Base-by-base conservation (phyloP, 2,113 vertebrate genomes). In the Toxotes chatareus region DNA sequence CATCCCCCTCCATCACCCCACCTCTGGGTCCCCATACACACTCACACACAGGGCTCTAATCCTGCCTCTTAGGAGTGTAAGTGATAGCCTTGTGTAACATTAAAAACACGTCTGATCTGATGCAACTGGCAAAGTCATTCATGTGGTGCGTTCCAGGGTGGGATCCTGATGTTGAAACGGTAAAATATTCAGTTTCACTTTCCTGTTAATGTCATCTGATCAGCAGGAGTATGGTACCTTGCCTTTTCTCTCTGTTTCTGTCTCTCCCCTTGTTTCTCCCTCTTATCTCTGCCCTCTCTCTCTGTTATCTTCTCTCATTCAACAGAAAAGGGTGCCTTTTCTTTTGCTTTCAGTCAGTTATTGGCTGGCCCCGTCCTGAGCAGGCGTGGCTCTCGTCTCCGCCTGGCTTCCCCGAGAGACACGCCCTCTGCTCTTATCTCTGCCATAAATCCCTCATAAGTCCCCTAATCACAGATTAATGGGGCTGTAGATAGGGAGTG, bases 391-490 rank as follows among this genome's bases (percentile, higher is more conserved):
- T 87, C 55, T 83, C 40, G 80, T 76, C 86, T 84, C 69, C 4
- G 76, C 78, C 84, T 67, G 76, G 64, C 84, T 80, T 46, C 85
- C 91, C 85, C 66, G 0, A 61, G 88, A 87, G 90, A 90, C 90
- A 84, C 90, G 76, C 90, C 91, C 90, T 82, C 82, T 86, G 82
- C 86, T 88, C 91, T 93, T 95, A 95, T 95, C 94, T 79, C 56
- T 5, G 83, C 89, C 90, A 90, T 93, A 94, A 95, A 94, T 94
- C 93, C 92, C 88, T 83, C 83, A 93, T 92, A 94, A 93, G 49
- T 89, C 91, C 89, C 84, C 89, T 96, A 95, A 96, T 95, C 93
- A 89, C 89, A 77, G 84, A 92, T 94, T 93, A 95, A 95, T 92
- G 85, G 84, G 79, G 72, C 86, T 88, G 86, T 53, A 92, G 93